A percentile compares a stretch with the other conserved stretches of the same genome.
Conservation (phyloP, 2,113 vertebrate genomes). For the Helogale parvula region DNA sequence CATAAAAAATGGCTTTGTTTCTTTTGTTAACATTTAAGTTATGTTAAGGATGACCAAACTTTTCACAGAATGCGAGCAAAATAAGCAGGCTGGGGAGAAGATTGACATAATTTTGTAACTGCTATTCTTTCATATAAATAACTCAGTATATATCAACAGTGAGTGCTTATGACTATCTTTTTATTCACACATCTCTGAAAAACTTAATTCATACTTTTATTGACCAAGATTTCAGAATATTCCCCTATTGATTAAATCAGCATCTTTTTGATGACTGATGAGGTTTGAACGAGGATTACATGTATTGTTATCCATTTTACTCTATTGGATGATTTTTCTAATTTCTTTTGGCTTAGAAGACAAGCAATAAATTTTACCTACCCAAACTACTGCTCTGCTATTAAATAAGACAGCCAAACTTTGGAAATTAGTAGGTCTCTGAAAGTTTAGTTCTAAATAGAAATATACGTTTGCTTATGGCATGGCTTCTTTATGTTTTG, state of each 20-base stretch:
- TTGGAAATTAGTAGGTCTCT: background rate
- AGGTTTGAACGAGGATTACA: background rate
- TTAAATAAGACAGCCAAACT: background rate
- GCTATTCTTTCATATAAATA: background rate
- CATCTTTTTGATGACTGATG: background rate
- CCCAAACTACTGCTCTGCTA: background rate
- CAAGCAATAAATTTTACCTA: background rate
- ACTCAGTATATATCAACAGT: background rate
- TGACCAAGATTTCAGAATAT: slow-evolving; percentile 15
- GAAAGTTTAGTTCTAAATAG: slow-evolving; percentile 3
- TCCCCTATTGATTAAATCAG: background rate
- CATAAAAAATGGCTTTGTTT: background rate
- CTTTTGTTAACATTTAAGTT: background rate
- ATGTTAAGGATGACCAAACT: background rate
- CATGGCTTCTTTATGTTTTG: background rate
- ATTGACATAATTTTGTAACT: background rate
- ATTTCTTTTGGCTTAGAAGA: background rate
- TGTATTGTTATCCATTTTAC: background rate
- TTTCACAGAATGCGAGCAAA: background rate
- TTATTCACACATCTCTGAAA: background rate
- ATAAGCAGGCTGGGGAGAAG: background rate
- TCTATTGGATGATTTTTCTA: background rate
- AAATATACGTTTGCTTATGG: background rate
- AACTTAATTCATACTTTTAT: background rate
- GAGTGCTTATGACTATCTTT: background rate